phyloP scores from a whole-genome alignment of 2,797 vertebrate genomes.

The Danio choprae region DNA sequence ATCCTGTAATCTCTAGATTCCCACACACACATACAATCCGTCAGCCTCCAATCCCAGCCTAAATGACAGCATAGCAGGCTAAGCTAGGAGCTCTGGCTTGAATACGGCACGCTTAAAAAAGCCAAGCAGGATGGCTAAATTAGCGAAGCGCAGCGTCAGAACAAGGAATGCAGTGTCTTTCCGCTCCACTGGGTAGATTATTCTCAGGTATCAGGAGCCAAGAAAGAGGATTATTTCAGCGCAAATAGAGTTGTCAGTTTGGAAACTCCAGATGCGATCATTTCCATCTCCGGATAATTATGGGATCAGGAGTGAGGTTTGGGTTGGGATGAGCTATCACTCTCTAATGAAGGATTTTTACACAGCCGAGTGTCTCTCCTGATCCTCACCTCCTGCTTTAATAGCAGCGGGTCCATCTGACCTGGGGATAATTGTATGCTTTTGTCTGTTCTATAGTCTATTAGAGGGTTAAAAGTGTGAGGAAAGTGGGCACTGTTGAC shows the following conservation, averaged over 20 bases:
- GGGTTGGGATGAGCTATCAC: constrained; percentile 75
- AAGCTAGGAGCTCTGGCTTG: constrained; percentile 59
- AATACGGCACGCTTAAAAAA: constrained; percentile 67
- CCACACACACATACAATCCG: constrained; percentile 49
- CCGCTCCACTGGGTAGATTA: constrained; percentile 77
- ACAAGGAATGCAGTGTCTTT: constrained; percentile 66
- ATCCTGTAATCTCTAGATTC: constrained; percentile 70
- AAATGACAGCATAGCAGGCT: constrained; percentile 62
- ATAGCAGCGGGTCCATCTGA: constrained; percentile 51
- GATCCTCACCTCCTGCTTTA: constrained; percentile 42
- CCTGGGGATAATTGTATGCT: constrained; percentile 57
- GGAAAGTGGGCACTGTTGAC: constrained; percentile 56
- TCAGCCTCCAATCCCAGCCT: constrained; percentile 60
- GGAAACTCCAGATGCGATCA: constrained; percentile 80
- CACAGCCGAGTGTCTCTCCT: constrained; percentile 60
- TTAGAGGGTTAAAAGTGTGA: constrained; percentile 54
- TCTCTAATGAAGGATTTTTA: constrained; percentile 80
- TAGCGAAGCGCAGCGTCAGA: constrained; percentile 56
- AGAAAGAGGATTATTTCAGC: constrained; percentile 81
- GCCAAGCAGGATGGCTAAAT: constrained; percentile 73
- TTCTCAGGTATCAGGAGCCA: constrained; percentile 80
- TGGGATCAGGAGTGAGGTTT: constrained; percentile 73
- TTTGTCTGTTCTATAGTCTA: constrained; percentile 50
- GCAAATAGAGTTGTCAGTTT: constrained; percentile 83
- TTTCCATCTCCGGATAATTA: constrained; percentile 79